phyloP scores from a whole-genome alignment of 2,888 invertebrate genomes.

The Carterocephalus palaemon region DNA sequence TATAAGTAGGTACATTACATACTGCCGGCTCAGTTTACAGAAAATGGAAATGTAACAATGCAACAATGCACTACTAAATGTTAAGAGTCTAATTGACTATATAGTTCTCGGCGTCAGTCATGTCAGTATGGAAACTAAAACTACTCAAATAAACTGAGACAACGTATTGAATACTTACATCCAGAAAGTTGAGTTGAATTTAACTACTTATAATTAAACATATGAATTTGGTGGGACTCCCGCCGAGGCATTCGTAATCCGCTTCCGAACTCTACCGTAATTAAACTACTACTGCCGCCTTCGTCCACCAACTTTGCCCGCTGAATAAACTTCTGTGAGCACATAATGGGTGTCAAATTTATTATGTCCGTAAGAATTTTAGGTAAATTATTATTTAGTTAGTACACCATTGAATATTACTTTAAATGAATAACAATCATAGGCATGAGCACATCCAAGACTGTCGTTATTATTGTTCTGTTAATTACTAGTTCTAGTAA shows the following conservation, averaged over 20 bases:
- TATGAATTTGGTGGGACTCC: conserved; percentile 12
- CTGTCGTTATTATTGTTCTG: too few species aligned
- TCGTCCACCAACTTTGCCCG: conserved; percentile 41
- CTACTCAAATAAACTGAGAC: too few species aligned
- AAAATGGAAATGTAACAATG: conserved; percentile 47
- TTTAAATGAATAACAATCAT: too few species aligned
- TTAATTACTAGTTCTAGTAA: too few species aligned
- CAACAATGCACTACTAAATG: conserved; percentile 29
- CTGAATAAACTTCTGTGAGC: conserved; percentile 45
- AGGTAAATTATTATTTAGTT: too few species aligned
- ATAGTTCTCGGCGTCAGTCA: background rate
- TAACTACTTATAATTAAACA: conserved; percentile 33
- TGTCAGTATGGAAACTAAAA: background rate
- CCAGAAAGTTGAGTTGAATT: conserved; percentile 31
- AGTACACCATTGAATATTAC: too few species aligned
- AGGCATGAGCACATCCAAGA: too few species aligned
- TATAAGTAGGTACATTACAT: too few species aligned
- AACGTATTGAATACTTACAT: conserved; percentile 30
- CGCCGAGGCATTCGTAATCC: conserved; percentile 15
- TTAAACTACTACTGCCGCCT: conserved; percentile 37
- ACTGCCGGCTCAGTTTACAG: conserved; percentile 47
- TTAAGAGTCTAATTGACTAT: background rate
- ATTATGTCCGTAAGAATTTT: too few species aligned
- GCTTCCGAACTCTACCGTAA: conserved; percentile 33
- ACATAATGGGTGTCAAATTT: too few species aligned